Conservation (phyloP, 2,113 vertebrate species). For the Benitochromis conjunctus region DNA sequence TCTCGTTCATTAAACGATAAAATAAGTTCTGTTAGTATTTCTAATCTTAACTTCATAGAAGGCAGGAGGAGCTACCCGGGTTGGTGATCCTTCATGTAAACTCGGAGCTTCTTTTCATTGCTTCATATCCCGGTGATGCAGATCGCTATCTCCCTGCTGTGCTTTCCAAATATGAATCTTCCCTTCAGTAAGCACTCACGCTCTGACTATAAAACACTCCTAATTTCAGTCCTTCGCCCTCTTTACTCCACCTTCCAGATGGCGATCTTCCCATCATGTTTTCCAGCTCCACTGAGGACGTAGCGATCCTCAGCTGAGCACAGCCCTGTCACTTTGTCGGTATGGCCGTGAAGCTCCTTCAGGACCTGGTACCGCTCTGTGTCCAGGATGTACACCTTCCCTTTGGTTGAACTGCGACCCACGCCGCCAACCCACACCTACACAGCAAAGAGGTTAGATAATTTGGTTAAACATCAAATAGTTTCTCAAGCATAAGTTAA, state of each 20-base stretch:
- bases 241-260: conserved; percentile 93
- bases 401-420: conserved; percentile 80
- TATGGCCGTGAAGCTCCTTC: conserved; percentile 88
- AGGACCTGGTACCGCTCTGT: conserved; percentile 74
- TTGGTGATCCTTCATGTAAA: conserved; percentile 2
- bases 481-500: neutral
- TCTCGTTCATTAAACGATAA: neutral
- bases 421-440: conserved; percentile 91
- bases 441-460: neutral
- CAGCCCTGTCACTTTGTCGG: conserved; percentile 76
- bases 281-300: conserved; percentile 86
- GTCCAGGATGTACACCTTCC: conserved; percentile 89
- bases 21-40: neutral
- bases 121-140: neutral
- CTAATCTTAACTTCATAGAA: neutral
- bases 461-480: neutral
- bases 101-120: neutral
- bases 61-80: neutral
- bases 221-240: neutral
- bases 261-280: conserved; percentile 89
- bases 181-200: neutral
- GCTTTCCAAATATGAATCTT: neutral
- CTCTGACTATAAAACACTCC: neutral
- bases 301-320: conserved; percentile 93
- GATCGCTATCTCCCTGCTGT: neutral